Evolutionary conservation across 1,140 invertebrate species (phyloP).

Genomic region (Zaprionus kolodkinae): DNA sequence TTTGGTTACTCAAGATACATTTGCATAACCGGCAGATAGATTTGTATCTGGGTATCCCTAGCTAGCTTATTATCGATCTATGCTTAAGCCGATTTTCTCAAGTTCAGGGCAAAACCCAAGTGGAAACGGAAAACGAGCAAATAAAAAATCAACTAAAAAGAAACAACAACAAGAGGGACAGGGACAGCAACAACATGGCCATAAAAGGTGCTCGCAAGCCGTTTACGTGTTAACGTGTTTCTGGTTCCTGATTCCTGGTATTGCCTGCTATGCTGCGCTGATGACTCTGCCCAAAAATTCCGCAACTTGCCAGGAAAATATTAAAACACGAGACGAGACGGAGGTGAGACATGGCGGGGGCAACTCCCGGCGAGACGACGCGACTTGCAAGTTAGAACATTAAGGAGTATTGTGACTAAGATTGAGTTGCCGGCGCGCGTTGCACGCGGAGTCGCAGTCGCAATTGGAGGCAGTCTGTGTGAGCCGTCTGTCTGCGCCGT

Average conservation of each 20-base stretch:
- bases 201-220: slow-evolving; percentile 59
- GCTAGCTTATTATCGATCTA: slow-evolving; percentile 62
- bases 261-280: slow-evolving; percentile 38
- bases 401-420: slow-evolving; percentile 47
- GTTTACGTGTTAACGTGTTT: slow-evolving; percentile 54
- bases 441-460: slow-evolving; percentile 21
- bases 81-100: slow-evolving; percentile 68
- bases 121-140: slow-evolving; percentile 35
- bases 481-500: not conserved
- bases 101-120: slow-evolving; percentile 57
- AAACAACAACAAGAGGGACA: slow-evolving; percentile 41
- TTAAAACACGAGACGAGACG: slow-evolving; percentile 8
- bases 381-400: slow-evolving; percentile 55
- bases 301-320: slow-evolving; percentile 21
- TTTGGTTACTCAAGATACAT: not conserved
- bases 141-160: slow-evolving; percentile 25
- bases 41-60: not conserved
- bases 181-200: slow-evolving; percentile 36
- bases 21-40: slow-evolving; percentile 20
- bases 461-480: slow-evolving; percentile 40
- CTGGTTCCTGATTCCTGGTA: slow-evolving; percentile 53
- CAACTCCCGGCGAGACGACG: not conserved
- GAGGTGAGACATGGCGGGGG: not conserved
- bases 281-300: slow-evolving; percentile 4
- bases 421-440: slow-evolving; percentile 26